Evolutionary conservation across 2,113 vertebrate species (phyloP).

Genomic region (Coracopsis vasa): DNA sequence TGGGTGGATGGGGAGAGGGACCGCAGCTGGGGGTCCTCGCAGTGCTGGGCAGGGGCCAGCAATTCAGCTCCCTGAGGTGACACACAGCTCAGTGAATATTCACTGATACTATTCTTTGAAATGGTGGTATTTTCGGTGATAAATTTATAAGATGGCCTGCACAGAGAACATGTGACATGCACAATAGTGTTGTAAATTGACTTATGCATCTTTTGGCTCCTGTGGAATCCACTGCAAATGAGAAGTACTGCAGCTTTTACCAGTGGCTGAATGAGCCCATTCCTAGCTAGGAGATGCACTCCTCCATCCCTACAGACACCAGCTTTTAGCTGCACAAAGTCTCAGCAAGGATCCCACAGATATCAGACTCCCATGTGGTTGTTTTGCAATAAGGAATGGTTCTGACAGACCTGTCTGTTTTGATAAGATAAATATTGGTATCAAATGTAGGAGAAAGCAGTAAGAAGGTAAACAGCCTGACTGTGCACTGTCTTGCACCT

Average conservation of each 20-base stretch:
- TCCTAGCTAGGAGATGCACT: not conserved
- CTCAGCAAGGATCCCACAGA: not conserved
- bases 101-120: not conserved
- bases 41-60: not conserved
- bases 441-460: not conserved
- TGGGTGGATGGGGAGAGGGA: not conserved
- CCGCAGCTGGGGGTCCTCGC: fast-evolving
- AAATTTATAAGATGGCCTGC: no score
- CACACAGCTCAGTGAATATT: not conserved
- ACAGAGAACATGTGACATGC: fast-evolving
- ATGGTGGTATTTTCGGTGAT: not conserved
- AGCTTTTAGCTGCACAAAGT: not conserved
- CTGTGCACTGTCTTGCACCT: not conserved
- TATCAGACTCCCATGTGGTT: not conserved
- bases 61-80: fast-evolving
- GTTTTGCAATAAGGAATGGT: not conserved
- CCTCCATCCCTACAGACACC: not conserved
- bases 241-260: not conserved
- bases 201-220: not conserved
- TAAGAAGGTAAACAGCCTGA: not conserved
- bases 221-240: not conserved
- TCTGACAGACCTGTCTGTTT: not conserved
- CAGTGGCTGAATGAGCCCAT: fast-evolving
- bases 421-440: not conserved
- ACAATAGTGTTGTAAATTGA: no score